Evolutionary conservation across 2,797 vertebrate species (phyloP).

Genomic region (Borostomias antarcticus): DNA sequence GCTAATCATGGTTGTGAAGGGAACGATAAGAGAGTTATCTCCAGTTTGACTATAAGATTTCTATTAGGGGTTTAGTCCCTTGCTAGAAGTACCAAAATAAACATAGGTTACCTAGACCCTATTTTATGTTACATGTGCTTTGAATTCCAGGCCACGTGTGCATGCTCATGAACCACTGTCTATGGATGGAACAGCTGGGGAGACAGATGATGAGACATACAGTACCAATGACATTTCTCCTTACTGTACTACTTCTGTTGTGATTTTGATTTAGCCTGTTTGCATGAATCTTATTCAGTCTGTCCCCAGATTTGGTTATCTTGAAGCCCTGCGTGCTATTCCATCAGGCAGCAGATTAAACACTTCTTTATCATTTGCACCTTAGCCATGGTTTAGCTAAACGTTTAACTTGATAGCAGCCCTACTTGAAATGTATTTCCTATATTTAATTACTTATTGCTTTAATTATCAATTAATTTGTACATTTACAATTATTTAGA

Average conservation of each 20-base stretch:
- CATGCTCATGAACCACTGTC: background rate
- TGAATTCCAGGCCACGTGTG: background rate
- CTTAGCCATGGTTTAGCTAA: background rate
- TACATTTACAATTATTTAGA: background rate
- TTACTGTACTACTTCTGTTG: background rate
- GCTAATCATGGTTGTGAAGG: too few relatives aligned
- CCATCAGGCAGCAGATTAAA: background rate
- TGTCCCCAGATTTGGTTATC: background rate
- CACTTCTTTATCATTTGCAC: conserved; percentile 2
- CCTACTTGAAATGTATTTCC: background rate
- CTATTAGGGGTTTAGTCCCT: background rate
- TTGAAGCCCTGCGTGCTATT: background rate
- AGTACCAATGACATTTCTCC: background rate
- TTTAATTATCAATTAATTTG: conserved; percentile 5
- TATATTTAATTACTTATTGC: conserved; percentile 11
- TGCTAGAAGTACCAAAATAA: conserved; percentile 4
- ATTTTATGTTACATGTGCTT: background rate
- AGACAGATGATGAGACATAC: background rate
- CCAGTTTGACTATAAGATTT: background rate
- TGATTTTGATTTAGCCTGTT: background rate
- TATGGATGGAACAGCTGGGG: background rate
- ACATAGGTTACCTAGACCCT: background rate
- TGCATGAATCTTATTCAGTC: background rate
- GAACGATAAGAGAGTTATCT: background rate
- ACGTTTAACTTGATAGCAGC: background rate